Conservation (phyloP, 2,797 vertebrate genomes). For the Oryzias sinensis region DNA sequence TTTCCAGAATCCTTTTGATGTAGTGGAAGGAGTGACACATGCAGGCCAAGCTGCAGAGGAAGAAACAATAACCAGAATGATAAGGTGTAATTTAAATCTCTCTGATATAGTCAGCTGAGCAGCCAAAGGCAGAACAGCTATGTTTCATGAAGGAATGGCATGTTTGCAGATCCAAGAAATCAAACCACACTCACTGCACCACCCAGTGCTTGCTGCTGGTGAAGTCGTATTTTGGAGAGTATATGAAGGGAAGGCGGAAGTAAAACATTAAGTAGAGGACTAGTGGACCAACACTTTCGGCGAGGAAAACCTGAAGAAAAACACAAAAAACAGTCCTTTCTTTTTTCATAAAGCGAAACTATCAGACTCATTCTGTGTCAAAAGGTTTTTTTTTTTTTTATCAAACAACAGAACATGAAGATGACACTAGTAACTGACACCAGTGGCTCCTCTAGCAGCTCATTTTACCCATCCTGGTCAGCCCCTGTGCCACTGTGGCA, state of each 20-base stretch:
- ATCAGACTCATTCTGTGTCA: too few relatives aligned
- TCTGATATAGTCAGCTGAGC: conserved; percentile 12
- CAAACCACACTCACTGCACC: conserved; percentile 86
- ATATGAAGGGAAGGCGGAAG: conserved; percentile 91
- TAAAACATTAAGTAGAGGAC: conserved; percentile 94
- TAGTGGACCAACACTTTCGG: conserved; percentile 87
- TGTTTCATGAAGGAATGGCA: conserved; percentile 23
- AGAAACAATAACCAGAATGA: conserved; percentile 14
- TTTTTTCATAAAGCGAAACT: too few relatives aligned
- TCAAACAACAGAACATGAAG: neutral
- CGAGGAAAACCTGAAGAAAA: conserved; percentile 84
- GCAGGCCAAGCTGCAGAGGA: conserved; percentile 81
- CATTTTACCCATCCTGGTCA: conserved; percentile 5
- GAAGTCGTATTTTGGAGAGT: conserved; percentile 89
- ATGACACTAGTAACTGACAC: conserved; percentile 7
- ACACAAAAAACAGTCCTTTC: too few relatives aligned
- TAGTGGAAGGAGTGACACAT: conserved; percentile 93
- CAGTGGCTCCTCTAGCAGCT: conserved; percentile 8
- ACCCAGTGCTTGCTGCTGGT: conserved; percentile 88
- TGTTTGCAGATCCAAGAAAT: conserved; percentile 29
- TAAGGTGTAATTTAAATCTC: conserved; percentile 34
- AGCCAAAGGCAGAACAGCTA: too few relatives aligned
- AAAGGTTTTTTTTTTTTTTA: neutral
- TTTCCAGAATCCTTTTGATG: conserved; percentile 89
- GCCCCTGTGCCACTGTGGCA: conserved; percentile 7